Percentiles rank a stretch among this genome's conserved stretches.
Conservation (phyloP, 2,797 vertebrate species). For the Pangasius mekongensis region DNA sequence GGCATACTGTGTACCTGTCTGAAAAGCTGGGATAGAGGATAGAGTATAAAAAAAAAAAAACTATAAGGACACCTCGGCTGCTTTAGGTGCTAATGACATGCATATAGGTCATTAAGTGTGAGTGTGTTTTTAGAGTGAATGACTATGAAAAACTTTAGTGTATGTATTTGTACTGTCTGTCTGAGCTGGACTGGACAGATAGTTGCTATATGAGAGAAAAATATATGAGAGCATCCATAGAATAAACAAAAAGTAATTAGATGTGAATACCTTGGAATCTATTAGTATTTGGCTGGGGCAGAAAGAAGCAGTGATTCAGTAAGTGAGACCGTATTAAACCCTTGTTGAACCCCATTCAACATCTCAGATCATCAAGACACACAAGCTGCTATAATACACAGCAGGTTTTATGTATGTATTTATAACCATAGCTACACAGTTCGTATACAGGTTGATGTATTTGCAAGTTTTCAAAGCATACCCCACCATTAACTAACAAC, state of each 20-base stretch:
- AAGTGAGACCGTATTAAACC: slow-evolving; percentile 18
- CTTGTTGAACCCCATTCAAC: slow-evolving; percentile 23
- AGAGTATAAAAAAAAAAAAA: slow-evolving; percentile 56
- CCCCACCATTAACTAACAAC: slow-evolving; percentile 27
- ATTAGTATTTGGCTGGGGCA: slow-evolving; percentile 15
- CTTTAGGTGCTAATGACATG: slow-evolving; percentile 68
- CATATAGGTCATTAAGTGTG: slow-evolving; percentile 53
- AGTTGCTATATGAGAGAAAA: slow-evolving; percentile 28
- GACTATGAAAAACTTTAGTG: slow-evolving; percentile 29
- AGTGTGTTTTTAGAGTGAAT: slow-evolving; percentile 51
- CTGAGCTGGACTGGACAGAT: slow-evolving; percentile 81
- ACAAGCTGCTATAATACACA: slow-evolving; percentile 52
- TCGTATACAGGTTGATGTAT: slow-evolving; percentile 37
- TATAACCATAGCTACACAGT: slow-evolving; percentile 28
- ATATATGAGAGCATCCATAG: slow-evolving; percentile 29
- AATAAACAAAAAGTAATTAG: slow-evolving; percentile 12
- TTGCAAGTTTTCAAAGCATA: slow-evolving; percentile 37
- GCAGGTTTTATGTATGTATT: slow-evolving; percentile 38
- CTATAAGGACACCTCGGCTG: slow-evolving; percentile 67
- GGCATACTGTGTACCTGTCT: slow-evolving; percentile 61
- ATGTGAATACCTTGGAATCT: slow-evolving; percentile 20
- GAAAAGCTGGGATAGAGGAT: slow-evolving; percentile 46
- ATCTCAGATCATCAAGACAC: slow-evolving; percentile 45
- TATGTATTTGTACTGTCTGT: slow-evolving; percentile 65
- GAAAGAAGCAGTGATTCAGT: slow-evolving; percentile 2